A percentile compares a stretch with the other conserved stretches of the same genome.
phyloP scores from a whole-genome alignment of 2,797 vertebrate genomes.

The Cichlasoma orientale region DNA sequence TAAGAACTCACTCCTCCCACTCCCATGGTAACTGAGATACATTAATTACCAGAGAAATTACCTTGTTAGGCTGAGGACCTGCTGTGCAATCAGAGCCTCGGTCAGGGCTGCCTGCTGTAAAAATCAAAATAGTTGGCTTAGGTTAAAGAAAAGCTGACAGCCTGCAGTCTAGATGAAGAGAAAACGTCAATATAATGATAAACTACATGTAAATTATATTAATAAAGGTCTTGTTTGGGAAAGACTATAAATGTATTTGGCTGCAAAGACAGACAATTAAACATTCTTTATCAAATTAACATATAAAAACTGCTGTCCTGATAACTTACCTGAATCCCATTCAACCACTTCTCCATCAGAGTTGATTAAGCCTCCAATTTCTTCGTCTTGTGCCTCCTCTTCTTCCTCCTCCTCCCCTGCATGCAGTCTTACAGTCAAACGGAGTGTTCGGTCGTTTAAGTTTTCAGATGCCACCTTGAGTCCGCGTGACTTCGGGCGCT shows the following conservation, averaged over 20 bases:
- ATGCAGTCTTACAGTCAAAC: conserved; percentile 63
- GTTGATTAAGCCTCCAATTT: conserved; percentile 67
- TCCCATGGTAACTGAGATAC: neutral
- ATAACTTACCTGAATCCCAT: conserved; percentile 63
- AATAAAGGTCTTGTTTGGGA: neutral
- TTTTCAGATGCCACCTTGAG: conserved; percentile 35
- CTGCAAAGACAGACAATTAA: neutral
- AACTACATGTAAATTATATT: neutral
- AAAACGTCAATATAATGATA: neutral
- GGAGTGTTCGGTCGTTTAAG: conserved; percentile 57
- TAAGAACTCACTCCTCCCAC: neutral
- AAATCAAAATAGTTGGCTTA: neutral
- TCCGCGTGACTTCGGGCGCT: conserved; percentile 2
- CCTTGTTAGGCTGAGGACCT: conserved; percentile 48
- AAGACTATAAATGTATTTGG: neutral
- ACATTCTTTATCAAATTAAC: neutral
- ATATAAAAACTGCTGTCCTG: neutral
- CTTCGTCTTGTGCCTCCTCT: conserved; percentile 47
- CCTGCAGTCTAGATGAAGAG: neutral
- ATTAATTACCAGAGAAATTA: conserved; percentile 25
- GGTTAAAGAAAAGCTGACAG: neutral
- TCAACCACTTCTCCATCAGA: conserved; percentile 71
- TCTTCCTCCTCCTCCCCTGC: conserved; percentile 34
- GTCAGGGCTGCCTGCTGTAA: conserved; percentile 50
- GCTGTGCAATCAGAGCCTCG: conserved; percentile 44